A percentile compares a stretch with the other conserved stretches of the same genome.
These are phyloP conservation scores for Drosophila pseudoobscura DNA, from an alignment of 1,140 invertebrate species.

Conservation along the genomic window DNA sequence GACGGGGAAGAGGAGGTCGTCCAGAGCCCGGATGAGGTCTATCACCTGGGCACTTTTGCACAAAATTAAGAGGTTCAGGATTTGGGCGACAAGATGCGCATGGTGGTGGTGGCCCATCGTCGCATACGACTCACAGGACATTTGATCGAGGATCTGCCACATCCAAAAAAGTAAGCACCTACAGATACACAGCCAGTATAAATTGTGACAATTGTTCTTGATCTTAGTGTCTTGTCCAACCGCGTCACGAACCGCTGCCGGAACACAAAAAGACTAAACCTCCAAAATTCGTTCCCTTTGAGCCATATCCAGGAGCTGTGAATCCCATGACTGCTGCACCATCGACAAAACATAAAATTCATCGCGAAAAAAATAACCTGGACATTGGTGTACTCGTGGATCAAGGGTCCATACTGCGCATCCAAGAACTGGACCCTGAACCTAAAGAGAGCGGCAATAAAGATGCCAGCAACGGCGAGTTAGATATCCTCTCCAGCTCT, in stretches of 20 bases:
- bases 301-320: conserved; percentile 93
- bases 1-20: conserved; percentile 29
- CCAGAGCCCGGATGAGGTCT: too few relatives aligned
- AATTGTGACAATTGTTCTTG: too few relatives aligned
- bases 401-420: conserved; percentile 87
- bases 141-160: too few relatives aligned
- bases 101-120: too few relatives aligned
- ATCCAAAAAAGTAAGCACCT: too few relatives aligned
- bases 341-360: conserved; percentile 67
- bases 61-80: too few relatives aligned
- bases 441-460: conserved; percentile 2
- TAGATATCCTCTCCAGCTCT: conserved; percentile 52
- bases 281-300: conserved; percentile 94
- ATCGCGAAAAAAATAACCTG: conserved; percentile 85
- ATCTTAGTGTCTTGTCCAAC: conserved; percentile 41
- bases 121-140: too few relatives aligned
- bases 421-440: conserved; percentile 83
- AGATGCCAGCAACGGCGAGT: conserved; percentile 22
- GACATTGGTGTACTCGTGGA: conserved; percentile 88
- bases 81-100: too few relatives aligned
- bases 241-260: conserved; percentile 15
- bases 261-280: conserved; percentile 86
- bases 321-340: conserved; percentile 87
- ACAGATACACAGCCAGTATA: too few relatives aligned
- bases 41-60: too few relatives aligned